Evolutionary conservation across 2,113 vertebrate species (phyloP), one percentile per base, ranked within the genome.

Genomic region (Daphoenositta chrysoptera): DNA sequence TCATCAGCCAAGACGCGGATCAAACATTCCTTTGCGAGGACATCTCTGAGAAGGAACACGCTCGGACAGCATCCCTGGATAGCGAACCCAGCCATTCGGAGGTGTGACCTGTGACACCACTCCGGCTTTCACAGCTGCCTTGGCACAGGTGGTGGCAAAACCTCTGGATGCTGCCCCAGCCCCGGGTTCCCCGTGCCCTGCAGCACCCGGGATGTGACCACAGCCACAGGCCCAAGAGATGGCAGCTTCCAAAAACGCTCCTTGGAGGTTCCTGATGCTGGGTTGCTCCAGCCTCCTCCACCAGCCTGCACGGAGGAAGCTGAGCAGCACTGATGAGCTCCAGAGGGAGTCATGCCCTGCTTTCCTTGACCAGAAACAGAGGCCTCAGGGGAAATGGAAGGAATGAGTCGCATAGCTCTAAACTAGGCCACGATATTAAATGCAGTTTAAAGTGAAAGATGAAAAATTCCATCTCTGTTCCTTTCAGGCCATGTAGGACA

Each of bases 381-480:
- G 70, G 82, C 87, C 95, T 84, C 65, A 4, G 95, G 79, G 95
- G 91, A 94, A 93, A 77, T 26, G 83, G 93, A 96, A 96, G 96
- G 93, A 79, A 79, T 82, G 82, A 96, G 63, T 89, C 69, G 87
- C 75, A 66, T 28, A 75, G 91, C 82, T 95, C 87, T 92, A 94
- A 96, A 96, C 56, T 95, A 94, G 92, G 92, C 83, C 87, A 96
- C 27, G 20, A 47, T 58, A 97, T 94, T 70, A 96, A 94, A 80
- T 28, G 79, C 65, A 96, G 65, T 91, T 95, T 95, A 96, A 95
- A 95, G 96, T 60, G 93, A 94, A 87, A 88, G 83, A 80, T 93
- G 93, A 95, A 94, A 96, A 95, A 97, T 94, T 93, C 94, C 92
- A 87, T 95, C 78, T 89, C 91, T 91, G 93, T 61, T 88, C 94